Evolutionary conservation across 2,113 vertebrate species (phyloP).

Genomic region (Sapayoa aenigma): DNA sequence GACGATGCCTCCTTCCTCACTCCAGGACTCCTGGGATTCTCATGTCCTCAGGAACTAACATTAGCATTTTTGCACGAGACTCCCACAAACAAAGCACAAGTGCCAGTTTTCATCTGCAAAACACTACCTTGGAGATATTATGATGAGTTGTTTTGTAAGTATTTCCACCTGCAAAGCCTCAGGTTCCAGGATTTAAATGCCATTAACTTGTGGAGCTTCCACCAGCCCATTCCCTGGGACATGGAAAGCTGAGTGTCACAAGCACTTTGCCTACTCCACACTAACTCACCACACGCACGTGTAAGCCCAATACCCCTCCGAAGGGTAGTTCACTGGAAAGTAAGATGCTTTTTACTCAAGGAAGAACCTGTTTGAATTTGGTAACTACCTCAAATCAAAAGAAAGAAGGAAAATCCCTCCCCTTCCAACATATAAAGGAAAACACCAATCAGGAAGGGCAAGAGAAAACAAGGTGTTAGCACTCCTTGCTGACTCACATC

Average conservation of each 20-base stretch:
- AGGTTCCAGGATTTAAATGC: neutral
- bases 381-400: neutral
- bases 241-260: neutral
- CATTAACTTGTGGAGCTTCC: neutral
- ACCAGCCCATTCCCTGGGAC: neutral
- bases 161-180: neutral
- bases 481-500: neutral
- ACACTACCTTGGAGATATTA: neutral
- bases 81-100: neutral
- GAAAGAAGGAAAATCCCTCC: neutral
- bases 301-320: neutral
- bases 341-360: neutral
- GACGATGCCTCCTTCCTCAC: accelerated
- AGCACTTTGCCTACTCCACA: neutral
- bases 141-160: neutral
- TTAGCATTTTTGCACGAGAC: neutral
- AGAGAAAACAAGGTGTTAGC: neutral
- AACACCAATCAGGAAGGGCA: neutral
- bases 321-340: neutral
- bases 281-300: accelerated
- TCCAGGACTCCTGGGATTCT: neutral
- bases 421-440: neutral
- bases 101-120: neutral
- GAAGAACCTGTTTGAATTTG: neutral
- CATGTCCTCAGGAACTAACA: neutral